These are phyloP conservation scores for Cephus nigrinus DNA, from an alignment of 2,888 invertebrate species.

Conservation along the genomic window DNA sequence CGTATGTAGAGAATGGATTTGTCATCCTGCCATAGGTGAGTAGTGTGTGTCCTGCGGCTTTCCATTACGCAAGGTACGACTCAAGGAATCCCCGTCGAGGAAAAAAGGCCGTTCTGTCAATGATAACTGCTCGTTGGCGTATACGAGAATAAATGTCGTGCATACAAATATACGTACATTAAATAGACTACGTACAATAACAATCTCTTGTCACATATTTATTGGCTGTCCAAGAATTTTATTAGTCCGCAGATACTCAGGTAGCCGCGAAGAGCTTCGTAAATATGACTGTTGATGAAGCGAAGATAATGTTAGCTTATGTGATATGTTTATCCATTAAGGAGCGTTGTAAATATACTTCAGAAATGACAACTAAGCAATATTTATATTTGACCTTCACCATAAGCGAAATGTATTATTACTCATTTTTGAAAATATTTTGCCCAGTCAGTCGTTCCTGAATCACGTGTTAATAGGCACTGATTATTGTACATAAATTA, in stretches of 20 bases:
- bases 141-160: conserved; percentile 2
- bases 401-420: neutral
- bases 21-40: neutral
- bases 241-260: neutral
- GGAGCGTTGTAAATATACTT: neutral
- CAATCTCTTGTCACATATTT: neutral
- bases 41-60: conserved; percentile 14
- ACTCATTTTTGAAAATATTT: neutral
- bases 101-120: conserved; percentile 22
- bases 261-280: neutral
- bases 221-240: neutral
- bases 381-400: neutral
- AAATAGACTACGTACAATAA: neutral
- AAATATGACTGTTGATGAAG: neutral
- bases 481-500: neutral
- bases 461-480: neutral
- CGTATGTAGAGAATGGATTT: neutral
- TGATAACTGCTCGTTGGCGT: neutral
- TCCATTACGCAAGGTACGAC: conserved; percentile 32
- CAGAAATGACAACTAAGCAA: neutral
- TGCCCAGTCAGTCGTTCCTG: neutral
- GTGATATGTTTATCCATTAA: neutral
- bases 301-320: neutral
- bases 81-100: conserved; percentile 34
- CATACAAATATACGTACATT: neutral